Conservation (phyloP, 2,797 vertebrate genomes). For the Chiloscyllium punctatum region DNA sequence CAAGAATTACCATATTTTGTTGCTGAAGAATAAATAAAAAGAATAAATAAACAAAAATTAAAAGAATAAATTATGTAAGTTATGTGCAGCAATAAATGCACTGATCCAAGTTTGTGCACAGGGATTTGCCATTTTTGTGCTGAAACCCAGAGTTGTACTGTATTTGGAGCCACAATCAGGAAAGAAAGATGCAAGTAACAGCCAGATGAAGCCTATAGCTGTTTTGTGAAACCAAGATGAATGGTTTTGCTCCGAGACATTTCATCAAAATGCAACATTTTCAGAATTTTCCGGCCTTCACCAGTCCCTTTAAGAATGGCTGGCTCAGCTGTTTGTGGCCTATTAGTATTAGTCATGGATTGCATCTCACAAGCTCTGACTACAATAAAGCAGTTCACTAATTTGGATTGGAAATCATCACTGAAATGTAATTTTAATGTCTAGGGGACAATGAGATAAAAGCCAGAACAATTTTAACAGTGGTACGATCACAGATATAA, state of each 20-base stretch:
- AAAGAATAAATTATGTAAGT: not conserved
- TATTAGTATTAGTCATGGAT: not conserved
- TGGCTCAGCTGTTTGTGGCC: not conserved
- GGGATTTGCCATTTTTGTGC: not conserved
- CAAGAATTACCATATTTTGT: too few species aligned
- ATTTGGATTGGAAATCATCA: not conserved
- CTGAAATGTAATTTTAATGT: not conserved
- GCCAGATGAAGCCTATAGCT: not conserved
- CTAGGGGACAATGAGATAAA: not conserved
- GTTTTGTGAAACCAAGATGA: not conserved
- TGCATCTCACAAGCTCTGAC: not conserved
- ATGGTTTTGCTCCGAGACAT: not conserved
- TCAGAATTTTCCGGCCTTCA: not conserved
- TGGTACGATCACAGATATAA: not conserved
- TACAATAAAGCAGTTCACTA: not conserved
- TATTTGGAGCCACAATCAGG: not conserved
- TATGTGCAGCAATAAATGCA: not conserved
- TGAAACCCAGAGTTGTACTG: not conserved
- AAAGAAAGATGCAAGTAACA: not conserved
- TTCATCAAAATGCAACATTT: not conserved
- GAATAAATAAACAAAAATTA: not conserved
- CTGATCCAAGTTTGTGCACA: not conserved
- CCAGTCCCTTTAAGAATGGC: not conserved
- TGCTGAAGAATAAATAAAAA: too few species aligned
- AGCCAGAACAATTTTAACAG: not conserved